Evolutionary conservation across 2,888 invertebrate species (phyloP).

Genomic region (Leptinotarsa tumamoca): DNA sequence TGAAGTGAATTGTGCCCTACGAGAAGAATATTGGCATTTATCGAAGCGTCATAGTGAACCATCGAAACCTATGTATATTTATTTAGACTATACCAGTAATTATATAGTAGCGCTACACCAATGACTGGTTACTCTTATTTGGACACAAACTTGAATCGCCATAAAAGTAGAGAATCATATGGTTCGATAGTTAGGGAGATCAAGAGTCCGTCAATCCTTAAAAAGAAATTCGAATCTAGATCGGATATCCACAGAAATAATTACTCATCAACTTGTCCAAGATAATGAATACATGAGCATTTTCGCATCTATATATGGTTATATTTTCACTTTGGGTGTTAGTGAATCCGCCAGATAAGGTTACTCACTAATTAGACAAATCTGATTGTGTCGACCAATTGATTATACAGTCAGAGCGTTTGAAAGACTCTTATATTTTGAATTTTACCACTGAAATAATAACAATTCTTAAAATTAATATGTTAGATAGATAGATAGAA

Average conservation of each 20-base stretch:
- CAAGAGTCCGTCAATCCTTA: constrained; percentile 34
- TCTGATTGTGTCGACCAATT: no score
- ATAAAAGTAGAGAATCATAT: constrained; percentile 31
- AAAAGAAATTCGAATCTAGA: constrained; percentile 38
- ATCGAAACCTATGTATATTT: background rate
- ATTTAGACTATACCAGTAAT: background rate
- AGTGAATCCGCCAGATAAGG: background rate
- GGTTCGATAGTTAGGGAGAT: constrained; percentile 35
- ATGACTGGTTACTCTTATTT: constrained; percentile 20
- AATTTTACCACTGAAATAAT: no score
- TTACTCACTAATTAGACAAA: no score
- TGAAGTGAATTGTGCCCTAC: no score
- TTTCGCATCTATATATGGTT: background rate
- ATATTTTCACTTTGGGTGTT: background rate
- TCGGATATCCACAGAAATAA: constrained; percentile 29
- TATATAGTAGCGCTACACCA: constrained; percentile 8
- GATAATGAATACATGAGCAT: constrained; percentile 38
- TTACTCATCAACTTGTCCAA: constrained; percentile 23
- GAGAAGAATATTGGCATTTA: no score
- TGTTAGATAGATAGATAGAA: no score
- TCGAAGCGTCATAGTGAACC: no score
- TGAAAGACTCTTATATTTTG: no score
- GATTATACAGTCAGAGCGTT: no score
- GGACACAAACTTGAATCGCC: constrained; percentile 22
- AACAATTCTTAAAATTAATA: no score